Conservation (phyloP, 1,140 invertebrate genomes). For the Xylocopa sonorina region DNA sequence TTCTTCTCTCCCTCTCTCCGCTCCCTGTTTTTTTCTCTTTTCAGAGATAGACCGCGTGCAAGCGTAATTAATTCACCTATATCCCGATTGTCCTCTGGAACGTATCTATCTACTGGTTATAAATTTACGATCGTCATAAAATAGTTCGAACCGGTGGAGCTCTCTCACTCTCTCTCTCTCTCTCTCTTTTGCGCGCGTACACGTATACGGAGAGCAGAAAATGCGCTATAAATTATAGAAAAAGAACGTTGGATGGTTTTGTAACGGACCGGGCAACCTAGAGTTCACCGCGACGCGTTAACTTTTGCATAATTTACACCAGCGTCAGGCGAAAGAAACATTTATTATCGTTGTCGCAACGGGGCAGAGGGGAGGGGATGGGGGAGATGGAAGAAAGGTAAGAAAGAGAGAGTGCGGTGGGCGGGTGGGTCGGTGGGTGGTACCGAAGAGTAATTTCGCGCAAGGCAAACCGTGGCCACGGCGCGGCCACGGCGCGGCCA, state of each 20-base stretch:
- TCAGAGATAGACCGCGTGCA: constrained; percentile 6
- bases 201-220: no score
- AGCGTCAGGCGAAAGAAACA: constrained; percentile 14
- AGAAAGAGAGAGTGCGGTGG: no score
- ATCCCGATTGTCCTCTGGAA: constrained; percentile 9
- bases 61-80: constrained; percentile 9
- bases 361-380: background rate
- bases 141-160: no score
- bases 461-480: background rate
- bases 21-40: background rate
- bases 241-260: constrained; percentile 23
- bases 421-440: no score
- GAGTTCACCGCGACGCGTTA: constrained; percentile 44
- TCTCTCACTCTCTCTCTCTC: no score
- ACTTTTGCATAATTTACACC: constrained; percentile 41
- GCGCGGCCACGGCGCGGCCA: no score
- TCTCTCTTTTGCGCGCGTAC: no score
- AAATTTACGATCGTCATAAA: constrained; percentile 34
- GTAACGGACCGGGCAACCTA: constrained; percentile 36
- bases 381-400: background rate
- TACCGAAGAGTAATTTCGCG: constrained; percentile 32
- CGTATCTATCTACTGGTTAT: no score
- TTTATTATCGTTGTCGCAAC: constrained; percentile 23
- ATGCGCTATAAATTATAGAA: background rate
- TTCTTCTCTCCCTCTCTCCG: no score